These are phyloP conservation scores for Sitobion miscanthi DNA, from an alignment of 1,140 invertebrate genomes.

Conservation along the genomic window DNA sequence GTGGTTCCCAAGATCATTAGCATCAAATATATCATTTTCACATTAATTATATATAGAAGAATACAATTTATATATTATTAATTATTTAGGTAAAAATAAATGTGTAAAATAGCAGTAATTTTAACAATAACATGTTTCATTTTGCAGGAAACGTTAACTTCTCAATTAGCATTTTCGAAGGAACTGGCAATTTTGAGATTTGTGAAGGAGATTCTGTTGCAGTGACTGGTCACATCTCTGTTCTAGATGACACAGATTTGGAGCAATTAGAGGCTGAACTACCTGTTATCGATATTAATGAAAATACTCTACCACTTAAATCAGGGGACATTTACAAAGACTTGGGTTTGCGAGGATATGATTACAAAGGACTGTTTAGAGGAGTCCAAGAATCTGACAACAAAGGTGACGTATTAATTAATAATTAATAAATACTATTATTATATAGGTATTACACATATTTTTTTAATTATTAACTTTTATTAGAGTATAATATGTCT, in stretches of 20 bases:
- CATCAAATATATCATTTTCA: too few species aligned
- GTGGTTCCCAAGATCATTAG: too few species aligned
- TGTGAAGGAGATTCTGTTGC: conserved; percentile 84
- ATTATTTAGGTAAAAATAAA: too few species aligned
- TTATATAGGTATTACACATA: neutral
- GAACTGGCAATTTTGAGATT: conserved; percentile 90
- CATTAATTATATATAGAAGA: too few species aligned
- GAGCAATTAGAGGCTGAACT: conserved; percentile 66
- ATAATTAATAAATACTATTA: neutral
- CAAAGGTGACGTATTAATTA: conserved; percentile 64
- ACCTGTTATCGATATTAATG: conserved; percentile 63
- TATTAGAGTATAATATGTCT: neutral
- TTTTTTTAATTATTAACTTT: neutral
- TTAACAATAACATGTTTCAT: neutral
- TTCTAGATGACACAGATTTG: conserved; percentile 70
- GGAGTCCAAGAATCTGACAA: conserved; percentile 77
- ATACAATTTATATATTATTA: too few species aligned
- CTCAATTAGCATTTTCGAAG: conserved; percentile 85
- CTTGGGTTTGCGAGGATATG: conserved; percentile 89
- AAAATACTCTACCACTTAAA: conserved; percentile 69
- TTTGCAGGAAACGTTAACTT: conserved; percentile 77
- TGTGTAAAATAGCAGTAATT: too few species aligned
- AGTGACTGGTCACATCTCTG: conserved; percentile 77
- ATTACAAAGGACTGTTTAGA: conserved; percentile 88
- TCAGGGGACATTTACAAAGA: conserved; percentile 91